Evolutionary conservation across 2,113 vertebrate species (phyloP), one percentile per base, ranked within the genome.

Genomic region (Fukomys damarensis): DNA sequence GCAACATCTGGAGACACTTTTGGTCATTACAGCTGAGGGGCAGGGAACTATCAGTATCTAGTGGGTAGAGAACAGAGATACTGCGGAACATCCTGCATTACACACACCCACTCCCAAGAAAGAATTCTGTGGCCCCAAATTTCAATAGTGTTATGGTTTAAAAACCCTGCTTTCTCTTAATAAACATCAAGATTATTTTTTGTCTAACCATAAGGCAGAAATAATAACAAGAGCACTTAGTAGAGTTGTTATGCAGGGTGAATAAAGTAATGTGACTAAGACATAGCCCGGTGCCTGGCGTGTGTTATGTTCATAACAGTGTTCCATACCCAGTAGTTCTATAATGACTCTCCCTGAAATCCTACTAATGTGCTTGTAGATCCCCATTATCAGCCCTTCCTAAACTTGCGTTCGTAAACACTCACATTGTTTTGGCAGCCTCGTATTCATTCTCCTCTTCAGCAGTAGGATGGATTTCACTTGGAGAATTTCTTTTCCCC

Each of bases 161-260:
- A 65, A 95, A 68, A 38, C 1, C 8, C 56, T 84, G 17, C 5
- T 89, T 96, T 82, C 41, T 86, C n/a, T 72, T 86, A 28, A 59
- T 43, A 87, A 93, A 46, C 38, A 46, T 93, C 52, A 66, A 35
- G 9, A 5, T 68, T 91, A 13, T 77, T 63, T 81, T 93, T 77
- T 5, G 74, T 86, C 22, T 93, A 74, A 87, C 28, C 30, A 7
- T 79, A 86, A 91, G 46, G 83, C 43, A 93, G 81, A 96, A 93
- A 92, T 63, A 65, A n/a, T n/a, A 85, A 38, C 16, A 43, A 72
- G 3, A 81, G 28, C 63, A 22, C n/a, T 89, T 79, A 11, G 41
- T 14, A 88, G 70, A 38, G 26, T 52, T 52, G 26, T 54, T 65
- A 26, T 16, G 20, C 7, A 82, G 38, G 61, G n/a, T 86, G 41